phyloP scores from a whole-genome alignment of 2,113 vertebrate species.

The Mellivora capensis region DNA sequence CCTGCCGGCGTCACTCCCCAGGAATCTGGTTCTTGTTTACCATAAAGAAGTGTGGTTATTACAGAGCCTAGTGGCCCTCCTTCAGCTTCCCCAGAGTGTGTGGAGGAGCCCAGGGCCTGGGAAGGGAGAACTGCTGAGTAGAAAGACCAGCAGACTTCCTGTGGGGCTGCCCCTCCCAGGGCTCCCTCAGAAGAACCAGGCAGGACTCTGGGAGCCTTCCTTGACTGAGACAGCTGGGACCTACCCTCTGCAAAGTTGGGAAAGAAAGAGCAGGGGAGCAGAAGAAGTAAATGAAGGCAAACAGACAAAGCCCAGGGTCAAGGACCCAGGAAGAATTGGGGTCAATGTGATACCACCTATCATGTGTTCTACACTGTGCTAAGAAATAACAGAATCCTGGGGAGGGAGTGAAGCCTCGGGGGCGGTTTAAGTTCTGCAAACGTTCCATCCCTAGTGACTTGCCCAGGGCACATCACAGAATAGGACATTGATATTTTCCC shows the following conservation, averaged over 20 bases:
- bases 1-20: constrained; percentile 11
- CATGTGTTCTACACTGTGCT: fast-evolving
- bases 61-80: neutral
- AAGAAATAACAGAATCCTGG: neutral
- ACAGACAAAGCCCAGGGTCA: neutral
- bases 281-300: neutral
- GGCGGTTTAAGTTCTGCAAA: neutral
- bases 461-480: neutral
- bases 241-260: neutral
- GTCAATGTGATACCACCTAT: neutral
- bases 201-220: neutral
- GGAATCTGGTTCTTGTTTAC: constrained; percentile 70
- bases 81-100: constrained; percentile 11
- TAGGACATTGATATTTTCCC: neutral
- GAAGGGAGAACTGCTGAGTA: neutral
- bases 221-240: neutral
- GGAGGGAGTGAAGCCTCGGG: neutral
- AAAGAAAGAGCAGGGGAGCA: neutral
- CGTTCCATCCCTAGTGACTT: neutral
- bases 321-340: neutral
- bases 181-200: neutral
- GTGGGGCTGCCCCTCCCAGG: neutral
- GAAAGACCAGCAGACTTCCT: neutral
- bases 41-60: constrained; percentile 3
- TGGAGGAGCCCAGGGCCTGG: constrained; percentile 15